Evolutionary conservation across 2,113 vertebrate genomes (phyloP).

Genomic region (Anolis sagrei): DNA sequence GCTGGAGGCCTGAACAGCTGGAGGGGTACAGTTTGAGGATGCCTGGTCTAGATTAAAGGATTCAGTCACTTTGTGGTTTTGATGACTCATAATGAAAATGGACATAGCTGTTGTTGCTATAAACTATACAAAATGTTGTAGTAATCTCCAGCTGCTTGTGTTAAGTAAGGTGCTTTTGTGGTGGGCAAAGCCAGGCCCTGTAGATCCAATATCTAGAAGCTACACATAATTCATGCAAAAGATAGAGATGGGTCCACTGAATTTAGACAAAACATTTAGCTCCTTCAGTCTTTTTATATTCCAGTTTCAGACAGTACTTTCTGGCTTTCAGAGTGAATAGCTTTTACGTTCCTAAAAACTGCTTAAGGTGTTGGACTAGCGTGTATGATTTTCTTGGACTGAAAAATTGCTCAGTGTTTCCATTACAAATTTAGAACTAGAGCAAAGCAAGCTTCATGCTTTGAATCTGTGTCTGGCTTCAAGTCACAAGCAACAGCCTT

Average conservation of each 20-base stretch:
- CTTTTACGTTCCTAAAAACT: constrained; percentile 55
- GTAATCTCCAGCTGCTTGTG: no score
- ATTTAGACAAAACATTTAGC: background rate
- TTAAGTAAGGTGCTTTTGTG: no score
- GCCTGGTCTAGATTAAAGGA: no score
- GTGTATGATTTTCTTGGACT: constrained; percentile 36
- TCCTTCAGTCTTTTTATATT: constrained; percentile 24
- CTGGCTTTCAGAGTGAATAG: constrained; percentile 40
- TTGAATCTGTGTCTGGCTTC: constrained; percentile 43
- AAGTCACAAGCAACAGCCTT: background rate
- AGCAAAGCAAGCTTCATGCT: constrained; percentile 55
- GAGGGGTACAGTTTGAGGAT: no score
- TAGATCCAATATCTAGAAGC: no score
- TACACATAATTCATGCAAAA: background rate
- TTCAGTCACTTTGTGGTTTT: no score
- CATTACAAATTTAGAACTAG: constrained; percentile 54
- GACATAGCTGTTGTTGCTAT: no score
- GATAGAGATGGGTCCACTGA: background rate
- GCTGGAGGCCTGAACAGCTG: no score
- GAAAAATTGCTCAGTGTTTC: constrained; percentile 57
- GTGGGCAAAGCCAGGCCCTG: no score
- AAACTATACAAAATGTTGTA: no score
- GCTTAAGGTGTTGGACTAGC: constrained; percentile 40
- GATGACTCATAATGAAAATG: no score
- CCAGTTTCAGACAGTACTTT: constrained; percentile 43